Conservation (phyloP, 2,113 vertebrate species). For the Jaculus jaculus region DNA sequence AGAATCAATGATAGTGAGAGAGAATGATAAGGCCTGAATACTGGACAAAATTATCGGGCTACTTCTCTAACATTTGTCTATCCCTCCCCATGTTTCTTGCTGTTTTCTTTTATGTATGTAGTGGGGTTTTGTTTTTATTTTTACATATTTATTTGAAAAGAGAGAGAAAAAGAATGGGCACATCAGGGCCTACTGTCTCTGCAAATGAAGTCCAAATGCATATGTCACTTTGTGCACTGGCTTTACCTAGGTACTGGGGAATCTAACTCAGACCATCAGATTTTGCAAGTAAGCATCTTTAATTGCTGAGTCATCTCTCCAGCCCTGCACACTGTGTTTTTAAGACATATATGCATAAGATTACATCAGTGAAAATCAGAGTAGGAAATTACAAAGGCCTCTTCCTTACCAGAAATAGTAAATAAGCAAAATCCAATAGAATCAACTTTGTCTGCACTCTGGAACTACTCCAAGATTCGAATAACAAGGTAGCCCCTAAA, state of each 20-base stretch:
- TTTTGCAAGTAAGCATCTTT: no score
- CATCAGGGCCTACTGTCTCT: no score
- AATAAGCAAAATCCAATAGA: neutral
- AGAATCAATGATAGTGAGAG: neutral
- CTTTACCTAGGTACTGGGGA: no score
- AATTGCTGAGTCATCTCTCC: no score
- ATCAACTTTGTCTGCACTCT: constrained; percentile 24
- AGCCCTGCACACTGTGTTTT: neutral
- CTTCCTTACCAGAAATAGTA: neutral
- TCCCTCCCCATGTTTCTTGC: neutral
- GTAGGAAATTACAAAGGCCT: neutral
- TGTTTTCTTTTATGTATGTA: neutral
- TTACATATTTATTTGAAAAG: neutral
- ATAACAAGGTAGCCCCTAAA: neutral
- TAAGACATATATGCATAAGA: neutral
- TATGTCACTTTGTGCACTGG: no score
- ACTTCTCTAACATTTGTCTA: neutral
- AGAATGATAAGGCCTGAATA: neutral
- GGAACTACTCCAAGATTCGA: neutral
- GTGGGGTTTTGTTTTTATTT: neutral
- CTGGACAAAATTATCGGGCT: neutral
- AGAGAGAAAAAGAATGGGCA: no score
- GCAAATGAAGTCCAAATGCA: no score
- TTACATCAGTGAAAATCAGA: neutral
- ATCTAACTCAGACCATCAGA: no score